These are phyloP conservation scores for Linepithema humile DNA, from an alignment of 1,140 invertebrate genomes.

Conservation along the genomic window DNA sequence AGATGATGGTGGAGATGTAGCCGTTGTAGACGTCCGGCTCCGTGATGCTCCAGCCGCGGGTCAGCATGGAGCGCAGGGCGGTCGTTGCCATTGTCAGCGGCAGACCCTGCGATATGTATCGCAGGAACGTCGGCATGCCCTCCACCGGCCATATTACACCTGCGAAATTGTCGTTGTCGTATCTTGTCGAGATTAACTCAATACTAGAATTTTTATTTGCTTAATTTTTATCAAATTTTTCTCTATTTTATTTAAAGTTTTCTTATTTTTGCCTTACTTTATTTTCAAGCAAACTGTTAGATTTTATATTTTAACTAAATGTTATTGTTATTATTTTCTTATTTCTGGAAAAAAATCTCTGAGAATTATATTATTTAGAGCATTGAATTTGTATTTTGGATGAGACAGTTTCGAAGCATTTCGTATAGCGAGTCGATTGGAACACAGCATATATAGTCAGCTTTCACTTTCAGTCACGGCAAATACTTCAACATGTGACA, in stretches of 20 bases:
- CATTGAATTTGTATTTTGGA: neutral
- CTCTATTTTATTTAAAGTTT: neutral
- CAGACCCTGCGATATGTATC: conserved; percentile 92
- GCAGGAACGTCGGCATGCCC: conserved; percentile 94
- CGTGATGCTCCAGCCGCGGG: conserved; percentile 93
- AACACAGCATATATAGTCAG: neutral
- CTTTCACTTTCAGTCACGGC: conserved; percentile 12
- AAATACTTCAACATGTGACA: neutral
- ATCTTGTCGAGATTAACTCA: neutral
- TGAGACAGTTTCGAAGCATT: neutral
- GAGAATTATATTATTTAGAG: neutral
- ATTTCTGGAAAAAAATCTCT: neutral
- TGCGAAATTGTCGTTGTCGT: conserved; percentile 62
- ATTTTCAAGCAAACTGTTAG: neutral
- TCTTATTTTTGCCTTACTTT: neutral
- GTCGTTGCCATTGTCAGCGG: conserved; percentile 96
- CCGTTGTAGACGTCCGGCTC: conserved; percentile 95
- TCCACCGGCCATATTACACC: conserved; percentile 96
- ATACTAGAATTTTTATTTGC: too few relatives aligned
- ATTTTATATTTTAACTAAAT: neutral
- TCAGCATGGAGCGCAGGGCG: conserved; percentile 94
- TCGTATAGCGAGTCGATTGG: neutral
- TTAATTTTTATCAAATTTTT: too few relatives aligned
- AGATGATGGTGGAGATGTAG: conserved; percentile 93
- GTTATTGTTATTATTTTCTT: neutral